A percentile compares a stretch with the other conserved stretches of the same genome.
Conservation (phyloP, 2,888 invertebrate species). For the Venustoraphidia nigricollis region DNA sequence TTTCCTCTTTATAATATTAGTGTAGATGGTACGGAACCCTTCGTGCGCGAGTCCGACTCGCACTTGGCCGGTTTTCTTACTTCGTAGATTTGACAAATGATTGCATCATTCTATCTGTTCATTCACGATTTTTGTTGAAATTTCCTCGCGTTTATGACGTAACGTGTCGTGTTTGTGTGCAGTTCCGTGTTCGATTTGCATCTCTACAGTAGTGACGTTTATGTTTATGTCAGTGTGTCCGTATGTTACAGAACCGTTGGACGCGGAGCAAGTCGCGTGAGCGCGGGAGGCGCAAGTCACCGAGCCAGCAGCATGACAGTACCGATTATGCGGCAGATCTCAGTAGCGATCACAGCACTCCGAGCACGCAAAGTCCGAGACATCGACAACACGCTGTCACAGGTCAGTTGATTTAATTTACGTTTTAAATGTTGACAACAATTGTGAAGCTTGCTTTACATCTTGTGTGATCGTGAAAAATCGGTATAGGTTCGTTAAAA, state of each 20-base stretch:
- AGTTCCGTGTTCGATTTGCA: slow-evolving; percentile 13
- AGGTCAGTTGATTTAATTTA: slow-evolving; percentile 21
- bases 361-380: slow-evolving; percentile 64
- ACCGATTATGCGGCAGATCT: slow-evolving; percentile 67
- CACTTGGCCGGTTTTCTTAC: too few species aligned
- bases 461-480: too few species aligned
- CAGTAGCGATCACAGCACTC: slow-evolving; percentile 56
- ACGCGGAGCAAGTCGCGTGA: slow-evolving; percentile 58
- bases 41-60: too few species aligned
- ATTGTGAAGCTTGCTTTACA: too few species aligned
- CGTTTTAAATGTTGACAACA: neutral
- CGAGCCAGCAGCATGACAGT: slow-evolving; percentile 44
- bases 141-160: slow-evolving; percentile 2
- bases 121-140: too few species aligned
- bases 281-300: slow-evolving; percentile 39
- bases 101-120: too few species aligned
- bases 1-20: too few species aligned
- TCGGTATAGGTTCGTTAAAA: too few species aligned
- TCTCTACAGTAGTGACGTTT: too few species aligned
- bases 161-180: slow-evolving; percentile 13
- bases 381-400: slow-evolving; percentile 44
- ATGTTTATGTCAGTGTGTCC: slow-evolving; percentile 3
- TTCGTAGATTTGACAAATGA: too few species aligned
- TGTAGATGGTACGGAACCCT: too few species aligned
- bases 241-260: slow-evolving; percentile 51